These are phyloP conservation scores for Sphecodes monilicornis DNA, from an alignment of 2,888 invertebrate species.

Conservation along the genomic window DNA sequence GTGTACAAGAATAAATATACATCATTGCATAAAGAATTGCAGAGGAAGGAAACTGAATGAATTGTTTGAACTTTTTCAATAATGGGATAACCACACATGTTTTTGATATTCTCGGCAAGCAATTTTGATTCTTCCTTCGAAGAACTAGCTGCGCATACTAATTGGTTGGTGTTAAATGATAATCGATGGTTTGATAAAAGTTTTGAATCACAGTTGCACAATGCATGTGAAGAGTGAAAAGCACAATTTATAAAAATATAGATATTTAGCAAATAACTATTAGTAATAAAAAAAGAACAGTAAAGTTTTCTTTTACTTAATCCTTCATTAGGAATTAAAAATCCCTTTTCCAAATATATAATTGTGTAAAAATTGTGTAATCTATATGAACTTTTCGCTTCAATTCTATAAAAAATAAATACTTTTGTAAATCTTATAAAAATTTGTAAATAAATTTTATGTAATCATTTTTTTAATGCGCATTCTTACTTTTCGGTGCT, in stretches of 20 bases:
- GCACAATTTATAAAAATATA: constrained; percentile 22
- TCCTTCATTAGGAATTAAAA: not conserved
- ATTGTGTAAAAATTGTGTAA: not conserved
- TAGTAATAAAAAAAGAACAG: not conserved
- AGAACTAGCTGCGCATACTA: constrained; percentile 49
- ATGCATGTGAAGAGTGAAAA: not conserved
- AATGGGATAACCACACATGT: constrained; percentile 25
- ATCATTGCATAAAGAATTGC: not conserved
- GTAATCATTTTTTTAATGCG: too few species aligned
- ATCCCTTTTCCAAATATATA: not conserved
- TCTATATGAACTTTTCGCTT: not conserved
- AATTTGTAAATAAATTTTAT: not conserved
- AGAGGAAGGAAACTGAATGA: not conserved
- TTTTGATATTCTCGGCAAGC: constrained; percentile 27
- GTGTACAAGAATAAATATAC: not conserved
- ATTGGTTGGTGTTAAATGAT: constrained; percentile 43
- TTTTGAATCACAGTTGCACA: constrained; percentile 28
- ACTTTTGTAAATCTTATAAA: not conserved
- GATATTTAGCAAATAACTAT: not conserved
- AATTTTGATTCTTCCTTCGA: constrained; percentile 51
- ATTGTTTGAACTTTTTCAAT: constrained; percentile 8
- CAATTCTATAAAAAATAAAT: too few species aligned
- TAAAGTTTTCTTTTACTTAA: not conserved
- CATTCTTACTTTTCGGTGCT: not conserved
- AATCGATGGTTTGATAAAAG: constrained; percentile 50